Evolutionary conservation across 1,140 invertebrate species (phyloP).

Genomic region (Achroia grisella): DNA sequence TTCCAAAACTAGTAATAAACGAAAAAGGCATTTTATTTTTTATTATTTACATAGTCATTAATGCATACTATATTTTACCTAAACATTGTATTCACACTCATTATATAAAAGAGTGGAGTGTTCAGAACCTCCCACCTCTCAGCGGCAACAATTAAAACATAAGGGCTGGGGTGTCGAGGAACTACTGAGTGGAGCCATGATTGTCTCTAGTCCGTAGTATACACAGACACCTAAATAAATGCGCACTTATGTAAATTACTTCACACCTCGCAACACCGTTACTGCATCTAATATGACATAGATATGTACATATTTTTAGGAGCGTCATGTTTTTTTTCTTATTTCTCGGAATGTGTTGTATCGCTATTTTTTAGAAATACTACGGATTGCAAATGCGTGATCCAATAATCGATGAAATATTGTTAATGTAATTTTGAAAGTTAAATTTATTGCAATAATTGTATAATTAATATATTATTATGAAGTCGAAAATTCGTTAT

Average conservation of each 20-base stretch:
- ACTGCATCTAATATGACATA: constrained; percentile 7
- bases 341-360: too few species aligned
- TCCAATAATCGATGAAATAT: too few species aligned
- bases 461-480: too few species aligned
- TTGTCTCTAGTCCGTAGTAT: constrained; percentile 14
- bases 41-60: too few species aligned
- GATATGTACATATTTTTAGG: not conserved
- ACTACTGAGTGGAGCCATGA: constrained; percentile 60
- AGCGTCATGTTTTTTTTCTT: not conserved
- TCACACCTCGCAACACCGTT: constrained; percentile 27
- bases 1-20: too few species aligned
- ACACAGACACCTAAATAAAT: constrained; percentile 17
- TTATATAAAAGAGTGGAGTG: constrained; percentile 51
- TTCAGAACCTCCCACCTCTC: constrained; percentile 61
- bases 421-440: too few species aligned
- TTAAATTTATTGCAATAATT: too few species aligned
- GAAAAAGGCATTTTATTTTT: too few species aligned
- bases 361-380: too few species aligned
- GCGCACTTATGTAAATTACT: constrained; percentile 45
- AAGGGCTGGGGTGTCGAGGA: constrained; percentile 37
- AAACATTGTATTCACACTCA: constrained; percentile 16
- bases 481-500: too few species aligned
- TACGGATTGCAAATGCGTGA: too few species aligned
- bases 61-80: too few species aligned
- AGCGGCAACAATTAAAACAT: constrained; percentile 68